Conservation (phyloP, 2,113 vertebrate species). For the Hippocampus zosterae region DNA sequence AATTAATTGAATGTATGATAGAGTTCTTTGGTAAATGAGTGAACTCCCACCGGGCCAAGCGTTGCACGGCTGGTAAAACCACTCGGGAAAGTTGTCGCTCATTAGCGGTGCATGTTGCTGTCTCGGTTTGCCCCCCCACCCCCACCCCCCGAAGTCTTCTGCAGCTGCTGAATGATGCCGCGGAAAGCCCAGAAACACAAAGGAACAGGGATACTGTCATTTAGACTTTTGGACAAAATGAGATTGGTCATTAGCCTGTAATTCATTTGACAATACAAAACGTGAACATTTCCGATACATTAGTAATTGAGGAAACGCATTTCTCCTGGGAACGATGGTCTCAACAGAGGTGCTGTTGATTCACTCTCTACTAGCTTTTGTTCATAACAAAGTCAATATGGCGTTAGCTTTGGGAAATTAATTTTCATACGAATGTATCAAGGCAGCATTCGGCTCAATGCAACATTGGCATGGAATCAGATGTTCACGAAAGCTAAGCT, state of each 20-base stretch:
- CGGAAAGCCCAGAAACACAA: conserved; percentile 11
- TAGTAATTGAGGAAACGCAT: background rate
- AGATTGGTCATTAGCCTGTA: background rate
- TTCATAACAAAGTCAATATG: background rate
- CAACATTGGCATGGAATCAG: background rate
- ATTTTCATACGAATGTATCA: background rate
- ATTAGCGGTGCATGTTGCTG: conserved; percentile 50
- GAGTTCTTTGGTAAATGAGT: conserved; percentile 54
- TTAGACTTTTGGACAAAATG: conserved; percentile 4
- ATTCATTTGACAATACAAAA: background rate
- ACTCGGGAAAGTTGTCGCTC: conserved; percentile 43
- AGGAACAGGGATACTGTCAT: conserved; percentile 5
- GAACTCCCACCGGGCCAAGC: conserved; percentile 12
- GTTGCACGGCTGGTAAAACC: conserved; percentile 29
- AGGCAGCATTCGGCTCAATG: background rate
- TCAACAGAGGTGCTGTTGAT: background rate
- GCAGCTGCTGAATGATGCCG: conserved; percentile 14
- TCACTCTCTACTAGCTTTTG: background rate
- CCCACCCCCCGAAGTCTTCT: conserved; percentile 25
- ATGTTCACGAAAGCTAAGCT: background rate
- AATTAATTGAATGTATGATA: conserved; percentile 45
- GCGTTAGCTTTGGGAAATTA: background rate
- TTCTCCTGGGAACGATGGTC: background rate
- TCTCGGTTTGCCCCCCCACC: conserved; percentile 20
- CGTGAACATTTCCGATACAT: background rate